These are phyloP conservation scores for Danionella cerebrum DNA, from an alignment of 2,113 vertebrate species.

Conservation along the genomic window DNA sequence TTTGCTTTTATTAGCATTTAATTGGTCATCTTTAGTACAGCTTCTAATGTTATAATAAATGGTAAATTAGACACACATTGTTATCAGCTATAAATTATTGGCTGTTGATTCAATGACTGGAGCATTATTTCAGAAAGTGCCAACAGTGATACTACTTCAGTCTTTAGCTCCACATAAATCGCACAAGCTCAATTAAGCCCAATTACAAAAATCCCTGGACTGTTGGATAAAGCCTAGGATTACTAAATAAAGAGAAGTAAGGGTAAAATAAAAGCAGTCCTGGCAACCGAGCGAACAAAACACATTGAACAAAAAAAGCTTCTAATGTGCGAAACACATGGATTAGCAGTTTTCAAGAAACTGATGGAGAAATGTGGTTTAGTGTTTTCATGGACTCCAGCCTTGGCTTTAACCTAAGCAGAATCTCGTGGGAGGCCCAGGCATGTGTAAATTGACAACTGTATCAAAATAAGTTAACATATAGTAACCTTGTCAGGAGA, in stretches of 20 bases:
- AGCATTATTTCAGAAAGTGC: not conserved
- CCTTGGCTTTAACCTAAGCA: conserved; percentile 52
- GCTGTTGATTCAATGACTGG: not conserved
- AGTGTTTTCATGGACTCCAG: conserved; percentile 54
- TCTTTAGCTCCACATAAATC: conserved; percentile 39
- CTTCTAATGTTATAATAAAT: conserved; percentile 38
- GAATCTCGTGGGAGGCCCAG: conserved; percentile 55
- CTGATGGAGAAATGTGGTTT: conserved; percentile 58
- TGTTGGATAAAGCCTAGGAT: conserved; percentile 57
- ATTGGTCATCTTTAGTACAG: no score
- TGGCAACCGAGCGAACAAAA: conserved; percentile 58
- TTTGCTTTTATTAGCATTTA: no score
- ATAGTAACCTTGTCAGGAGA: conserved; percentile 47
- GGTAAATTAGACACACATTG: conserved; percentile 36
- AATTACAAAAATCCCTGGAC: conserved; percentile 66
- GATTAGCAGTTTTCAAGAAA: conserved; percentile 65
- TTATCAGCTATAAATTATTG: no score
- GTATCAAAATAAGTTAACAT: conserved; percentile 58
- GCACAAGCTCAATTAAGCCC: conserved; percentile 64
- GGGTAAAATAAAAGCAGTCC: conserved; percentile 43
- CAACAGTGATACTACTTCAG: conserved; percentile 27
- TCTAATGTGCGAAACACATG: conserved; percentile 73
- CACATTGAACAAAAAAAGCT: conserved; percentile 55
- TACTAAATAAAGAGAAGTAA: conserved; percentile 43
- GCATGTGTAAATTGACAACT: conserved; percentile 63